These are phyloP conservation scores for Cordilura impudica DNA, from an alignment of 2,888 invertebrate species.

Conservation along the genomic window DNA sequence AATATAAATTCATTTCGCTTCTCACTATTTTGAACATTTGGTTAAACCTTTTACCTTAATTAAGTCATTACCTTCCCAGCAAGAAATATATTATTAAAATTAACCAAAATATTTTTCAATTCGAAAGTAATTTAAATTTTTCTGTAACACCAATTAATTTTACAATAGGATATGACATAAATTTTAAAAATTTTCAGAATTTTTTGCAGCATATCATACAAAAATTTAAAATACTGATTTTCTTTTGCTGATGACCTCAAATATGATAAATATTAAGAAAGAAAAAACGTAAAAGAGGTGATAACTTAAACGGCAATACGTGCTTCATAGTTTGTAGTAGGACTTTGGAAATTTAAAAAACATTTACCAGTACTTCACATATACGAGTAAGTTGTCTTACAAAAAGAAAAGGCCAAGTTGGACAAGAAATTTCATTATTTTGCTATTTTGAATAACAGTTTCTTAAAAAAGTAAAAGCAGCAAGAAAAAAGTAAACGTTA, in stretches of 20 bases:
- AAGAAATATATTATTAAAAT: no score
- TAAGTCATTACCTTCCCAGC: conserved; percentile 27
- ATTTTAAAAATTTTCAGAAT: no score
- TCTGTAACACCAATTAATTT: no score
- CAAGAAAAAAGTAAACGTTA: neutral
- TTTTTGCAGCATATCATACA: no score
- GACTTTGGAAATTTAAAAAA: neutral
- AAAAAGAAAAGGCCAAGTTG: neutral
- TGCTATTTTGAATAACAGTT: neutral
- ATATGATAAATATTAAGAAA: neutral
- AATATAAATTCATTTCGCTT: neutral
- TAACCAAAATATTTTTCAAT: no score
- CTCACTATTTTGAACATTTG: neutral
- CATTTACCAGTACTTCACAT: neutral
- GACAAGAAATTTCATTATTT: neutral
- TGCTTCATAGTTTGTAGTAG: neutral
- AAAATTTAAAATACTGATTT: no score
- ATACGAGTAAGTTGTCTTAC: neutral
- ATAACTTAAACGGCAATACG: conserved; percentile 32
- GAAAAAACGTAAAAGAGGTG: neutral
- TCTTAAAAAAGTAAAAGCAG: neutral
- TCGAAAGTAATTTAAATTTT: no score
- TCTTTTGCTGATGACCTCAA: conserved; percentile 21
- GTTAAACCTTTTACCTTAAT: conserved; percentile 31
- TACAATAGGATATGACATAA: no score